Evolutionary conservation across 2,113 vertebrate genomes (phyloP), one percentile per base, ranked within the genome.

Genomic region (Nestor notabilis): DNA sequence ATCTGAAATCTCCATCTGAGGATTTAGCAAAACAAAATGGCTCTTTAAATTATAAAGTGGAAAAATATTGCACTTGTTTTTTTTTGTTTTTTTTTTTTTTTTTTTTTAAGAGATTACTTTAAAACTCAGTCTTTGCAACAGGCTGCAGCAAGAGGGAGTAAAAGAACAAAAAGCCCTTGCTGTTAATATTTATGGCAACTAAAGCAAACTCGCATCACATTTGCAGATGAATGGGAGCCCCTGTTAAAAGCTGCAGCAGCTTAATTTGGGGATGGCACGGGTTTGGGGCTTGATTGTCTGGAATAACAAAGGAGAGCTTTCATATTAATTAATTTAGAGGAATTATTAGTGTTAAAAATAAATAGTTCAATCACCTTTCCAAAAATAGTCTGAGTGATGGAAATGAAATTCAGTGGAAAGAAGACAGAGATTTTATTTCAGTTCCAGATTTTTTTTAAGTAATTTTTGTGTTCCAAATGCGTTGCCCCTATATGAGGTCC

Each of bases 131-230:
- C 65, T 87, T 95, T 96, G 92, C 97, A 95, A 95, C 81, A 96
- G 94, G 87, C 94, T 89, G 89, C 95, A 95, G 92, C 89, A 95
- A 95, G 92, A 95, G 94, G 94, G 95, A 95, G 96, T 89, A 91
- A 89, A 97, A 95, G 95, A 96, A 96, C 94, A 93, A 91, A 97
- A 93, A 93, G 96, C 81, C 74, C 70, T 97, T 12, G 28, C 83
- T 85, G 65, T 92, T 97, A 95, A 96, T 95, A 96, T 95, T 96
- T 95, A 95, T 95, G 86, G 94, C 52, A 97, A 87, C 91, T 92
- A 65, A 79, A 91, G 87, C 65, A 95, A 94, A 94, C 95, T 82
- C 1, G 7, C 91, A 94, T 78, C 83, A 85, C 70, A 85, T 93
- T 95, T 95, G 77, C 80, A 94, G 94, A 95, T 93, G 95, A 97